Percentiles rank a stretch among this genome's conserved stretches.
Evolutionary conservation across 1,140 invertebrate genomes (phyloP).

Genomic region (Oryzaephilus surinamensis): DNA sequence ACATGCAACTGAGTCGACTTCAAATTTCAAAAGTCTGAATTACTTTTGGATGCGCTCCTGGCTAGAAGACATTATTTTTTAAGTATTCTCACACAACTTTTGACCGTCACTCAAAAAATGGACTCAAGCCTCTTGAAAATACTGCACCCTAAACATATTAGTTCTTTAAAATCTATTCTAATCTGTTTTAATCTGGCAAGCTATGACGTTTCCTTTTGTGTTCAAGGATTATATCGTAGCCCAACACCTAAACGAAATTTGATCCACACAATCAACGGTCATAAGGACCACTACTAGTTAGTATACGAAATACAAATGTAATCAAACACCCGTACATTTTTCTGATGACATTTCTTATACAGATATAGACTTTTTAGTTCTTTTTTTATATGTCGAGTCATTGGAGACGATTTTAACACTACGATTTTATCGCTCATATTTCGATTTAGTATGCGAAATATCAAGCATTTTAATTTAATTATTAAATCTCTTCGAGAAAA

Average conservation of each 20-base stretch:
- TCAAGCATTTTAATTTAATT: too few species aligned
- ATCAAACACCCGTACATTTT: slow-evolving; percentile 9
- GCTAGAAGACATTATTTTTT: too few species aligned
- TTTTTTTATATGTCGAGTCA: too few species aligned
- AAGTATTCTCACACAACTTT: slow-evolving; percentile 7
- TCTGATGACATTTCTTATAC: slow-evolving; percentile 9
- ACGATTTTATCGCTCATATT: too few species aligned
- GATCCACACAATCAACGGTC: slow-evolving; percentile 8
- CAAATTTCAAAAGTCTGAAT: too few species aligned
- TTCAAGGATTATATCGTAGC: slow-evolving; percentile 16
- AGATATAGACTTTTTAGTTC: too few species aligned
- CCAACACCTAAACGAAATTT: slow-evolving; percentile 16
- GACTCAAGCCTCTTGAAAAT: slow-evolving; percentile 3
- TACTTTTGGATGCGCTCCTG: too few species aligned
- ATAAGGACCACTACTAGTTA: slow-evolving; percentile 7
- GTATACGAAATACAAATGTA: too few species aligned
- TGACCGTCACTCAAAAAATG: neutral
- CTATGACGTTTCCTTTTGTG: slow-evolving; percentile 17
- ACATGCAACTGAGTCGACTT: too few species aligned
- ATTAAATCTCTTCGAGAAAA: too few species aligned
- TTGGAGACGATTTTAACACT: too few species aligned
- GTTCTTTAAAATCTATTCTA: slow-evolving; percentile 23
- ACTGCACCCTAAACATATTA: slow-evolving; percentile 11
- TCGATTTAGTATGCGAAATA: too few species aligned
- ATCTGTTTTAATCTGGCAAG: slow-evolving; percentile 21